A percentile compares a stretch with the other conserved stretches of the same genome.
Evolutionary conservation across 2,797 vertebrate genomes (phyloP).

Genomic region (Spinus pinus): DNA sequence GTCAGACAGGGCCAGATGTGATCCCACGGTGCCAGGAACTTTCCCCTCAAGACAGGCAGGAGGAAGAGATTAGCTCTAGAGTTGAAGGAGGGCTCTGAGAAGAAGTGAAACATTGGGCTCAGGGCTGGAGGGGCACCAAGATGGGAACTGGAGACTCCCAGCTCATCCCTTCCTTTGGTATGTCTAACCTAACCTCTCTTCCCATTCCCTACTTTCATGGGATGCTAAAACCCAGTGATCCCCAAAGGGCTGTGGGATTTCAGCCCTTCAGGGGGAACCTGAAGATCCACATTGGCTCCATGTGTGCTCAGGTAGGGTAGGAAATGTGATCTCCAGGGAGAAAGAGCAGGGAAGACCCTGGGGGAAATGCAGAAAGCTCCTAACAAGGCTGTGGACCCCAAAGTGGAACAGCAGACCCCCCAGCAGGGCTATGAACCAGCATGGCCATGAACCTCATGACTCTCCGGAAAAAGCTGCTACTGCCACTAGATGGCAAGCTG

Average conservation of each 20-base stretch:
- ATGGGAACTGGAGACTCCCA: background rate
- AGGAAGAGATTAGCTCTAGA: background rate
- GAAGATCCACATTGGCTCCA: background rate
- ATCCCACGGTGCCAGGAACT: rapidly evolving
- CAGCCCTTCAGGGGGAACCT: background rate
- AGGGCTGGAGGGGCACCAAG: background rate
- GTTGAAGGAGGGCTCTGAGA: background rate
- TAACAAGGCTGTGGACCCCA: background rate
- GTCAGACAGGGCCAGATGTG: rapidly evolving
- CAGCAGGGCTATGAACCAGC: no score
- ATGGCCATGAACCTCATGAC: rapidly evolving
- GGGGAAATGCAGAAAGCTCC: background rate
- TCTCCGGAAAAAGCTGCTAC: background rate
- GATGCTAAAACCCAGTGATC: background rate
- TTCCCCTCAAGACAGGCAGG: rapidly evolving
- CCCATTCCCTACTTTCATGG: background rate
- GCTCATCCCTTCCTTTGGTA: background rate
- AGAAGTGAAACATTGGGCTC: background rate
- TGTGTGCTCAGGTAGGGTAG: rapidly evolving
- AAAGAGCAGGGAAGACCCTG: rapidly evolving
- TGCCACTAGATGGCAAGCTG: constrained; percentile 62
- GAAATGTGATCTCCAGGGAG: rapidly evolving
- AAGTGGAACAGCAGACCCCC: rapidly evolving
- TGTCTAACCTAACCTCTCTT: background rate
- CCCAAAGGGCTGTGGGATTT: background rate